Evolutionary conservation across 2,888 invertebrate species (phyloP).

Genomic region (Dasysyrphus tricinctus): DNA sequence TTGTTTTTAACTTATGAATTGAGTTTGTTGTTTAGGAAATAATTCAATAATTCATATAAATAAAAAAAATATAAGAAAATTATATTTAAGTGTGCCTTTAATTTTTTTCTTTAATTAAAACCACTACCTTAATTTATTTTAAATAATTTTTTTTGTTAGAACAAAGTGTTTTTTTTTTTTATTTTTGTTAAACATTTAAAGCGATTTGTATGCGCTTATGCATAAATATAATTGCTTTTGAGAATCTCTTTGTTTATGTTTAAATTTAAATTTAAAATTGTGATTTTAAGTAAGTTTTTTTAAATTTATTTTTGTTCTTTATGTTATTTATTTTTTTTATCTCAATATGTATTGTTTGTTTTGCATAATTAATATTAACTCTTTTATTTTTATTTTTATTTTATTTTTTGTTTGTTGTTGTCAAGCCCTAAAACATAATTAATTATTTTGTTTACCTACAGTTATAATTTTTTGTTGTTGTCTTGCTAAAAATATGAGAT

Average conservation of each 20-base stretch:
- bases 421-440: conserved; percentile 58
- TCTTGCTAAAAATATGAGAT: conserved; percentile 50
- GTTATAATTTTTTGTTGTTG: conserved; percentile 9
- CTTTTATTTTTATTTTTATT: conserved; percentile 2
- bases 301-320: conserved; percentile 12
- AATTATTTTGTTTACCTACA: conserved; percentile 43
- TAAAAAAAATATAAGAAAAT: background rate
- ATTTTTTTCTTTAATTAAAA: background rate
- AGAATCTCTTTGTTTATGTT: conserved; percentile 16
- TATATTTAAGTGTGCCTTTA: conserved; percentile 1
- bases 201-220: conserved; percentile 56
- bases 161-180: conserved; percentile 37
- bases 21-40: conserved; percentile 43
- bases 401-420: no score
- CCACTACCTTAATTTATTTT: conserved; percentile 9
- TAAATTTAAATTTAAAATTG: conserved; percentile 26
- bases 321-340: background rate
- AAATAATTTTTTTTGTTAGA: conserved; percentile 5
- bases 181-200: conserved; percentile 60
- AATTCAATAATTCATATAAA: conserved; percentile 14
- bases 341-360: conserved; percentile 4
- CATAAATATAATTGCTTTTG: conserved; percentile 52
- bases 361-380: conserved; percentile 18
- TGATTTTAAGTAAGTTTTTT: conserved; percentile 29
- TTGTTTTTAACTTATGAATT: conserved; percentile 32